phyloP scores from a whole-genome alignment of 2,797 vertebrate species.

The Hipposideros larvatus region DNA sequence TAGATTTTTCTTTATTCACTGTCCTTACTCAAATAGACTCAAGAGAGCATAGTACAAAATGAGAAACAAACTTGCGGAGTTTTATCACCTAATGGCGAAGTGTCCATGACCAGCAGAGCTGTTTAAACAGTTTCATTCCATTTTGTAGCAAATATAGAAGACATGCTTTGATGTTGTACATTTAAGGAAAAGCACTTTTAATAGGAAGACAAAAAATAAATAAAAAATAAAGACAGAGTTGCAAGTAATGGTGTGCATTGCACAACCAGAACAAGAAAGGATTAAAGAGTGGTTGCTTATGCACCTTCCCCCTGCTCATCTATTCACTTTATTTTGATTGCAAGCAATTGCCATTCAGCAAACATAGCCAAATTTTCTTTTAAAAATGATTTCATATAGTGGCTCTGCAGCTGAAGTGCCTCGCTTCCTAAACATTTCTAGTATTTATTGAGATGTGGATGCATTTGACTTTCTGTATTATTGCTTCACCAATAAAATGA shows the following conservation, averaged over 20 bases:
- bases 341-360: conserved; percentile 12
- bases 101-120: background rate
- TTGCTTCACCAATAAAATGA: conserved; percentile 24
- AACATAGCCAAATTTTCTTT: background rate
- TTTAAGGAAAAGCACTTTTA: background rate
- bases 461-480: conserved; percentile 16
- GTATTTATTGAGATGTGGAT: background rate
- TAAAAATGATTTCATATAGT: background rate
- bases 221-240: background rate
- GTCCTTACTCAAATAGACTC: background rate
- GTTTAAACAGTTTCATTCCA: background rate
- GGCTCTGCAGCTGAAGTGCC: background rate
- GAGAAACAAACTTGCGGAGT: background rate
- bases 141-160: background rate
- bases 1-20: background rate
- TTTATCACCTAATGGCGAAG: background rate
- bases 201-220: background rate
- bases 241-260: background rate
- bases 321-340: conserved; percentile 7
- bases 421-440: background rate
- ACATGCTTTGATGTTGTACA: background rate
- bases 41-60: background rate
- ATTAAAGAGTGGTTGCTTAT: background rate
- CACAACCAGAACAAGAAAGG: background rate
- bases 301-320: background rate